These are phyloP conservation scores for Sceliomorpha sp. DNA, from an alignment of 2,888 invertebrate species.

Conservation along the genomic window DNA sequence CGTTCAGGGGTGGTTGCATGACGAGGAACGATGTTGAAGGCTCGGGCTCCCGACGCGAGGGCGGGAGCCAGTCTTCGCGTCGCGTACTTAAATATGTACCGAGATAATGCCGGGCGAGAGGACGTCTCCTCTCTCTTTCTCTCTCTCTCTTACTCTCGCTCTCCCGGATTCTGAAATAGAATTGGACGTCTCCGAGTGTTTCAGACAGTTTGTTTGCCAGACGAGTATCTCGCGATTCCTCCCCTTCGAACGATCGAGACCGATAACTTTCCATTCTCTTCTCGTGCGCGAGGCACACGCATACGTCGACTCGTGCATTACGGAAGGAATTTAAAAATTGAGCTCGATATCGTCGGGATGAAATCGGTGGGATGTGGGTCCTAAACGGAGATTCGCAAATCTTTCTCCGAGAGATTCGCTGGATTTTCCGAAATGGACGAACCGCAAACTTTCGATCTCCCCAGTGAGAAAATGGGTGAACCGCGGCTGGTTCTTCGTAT, in stretches of 20 bases:
- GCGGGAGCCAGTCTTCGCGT: constrained; percentile 70
- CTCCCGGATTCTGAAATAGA: constrained; percentile 66
- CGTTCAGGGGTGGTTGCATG: constrained; percentile 53
- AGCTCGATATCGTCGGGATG: too few species aligned
- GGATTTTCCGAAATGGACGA: too few species aligned
- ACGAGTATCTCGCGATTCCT: constrained; percentile 56
- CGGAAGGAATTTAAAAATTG: too few species aligned
- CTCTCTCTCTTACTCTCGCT: too few species aligned
- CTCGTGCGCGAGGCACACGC: too few species aligned
- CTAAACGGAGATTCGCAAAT: too few species aligned
- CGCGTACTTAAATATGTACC: constrained; percentile 78
- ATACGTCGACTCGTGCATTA: too few species aligned
- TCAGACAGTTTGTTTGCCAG: constrained; percentile 78
- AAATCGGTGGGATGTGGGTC: too few species aligned
- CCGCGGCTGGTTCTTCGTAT: constrained; percentile 66
- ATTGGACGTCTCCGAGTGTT: constrained; percentile 74
- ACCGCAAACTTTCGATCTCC: too few species aligned
- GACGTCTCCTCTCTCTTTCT: too few species aligned
- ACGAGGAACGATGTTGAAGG: constrained; percentile 47
- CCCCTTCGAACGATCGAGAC: constrained; percentile 48
- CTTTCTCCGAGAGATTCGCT: too few species aligned
- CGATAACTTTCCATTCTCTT: constrained; percentile 25
- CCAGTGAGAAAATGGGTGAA: too few species aligned
- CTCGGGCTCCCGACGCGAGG: constrained; percentile 34
- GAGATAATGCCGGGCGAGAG: constrained; percentile 74